phyloP scores from a whole-genome alignment of 2,888 invertebrate species.

The Unio delphinus region DNA sequence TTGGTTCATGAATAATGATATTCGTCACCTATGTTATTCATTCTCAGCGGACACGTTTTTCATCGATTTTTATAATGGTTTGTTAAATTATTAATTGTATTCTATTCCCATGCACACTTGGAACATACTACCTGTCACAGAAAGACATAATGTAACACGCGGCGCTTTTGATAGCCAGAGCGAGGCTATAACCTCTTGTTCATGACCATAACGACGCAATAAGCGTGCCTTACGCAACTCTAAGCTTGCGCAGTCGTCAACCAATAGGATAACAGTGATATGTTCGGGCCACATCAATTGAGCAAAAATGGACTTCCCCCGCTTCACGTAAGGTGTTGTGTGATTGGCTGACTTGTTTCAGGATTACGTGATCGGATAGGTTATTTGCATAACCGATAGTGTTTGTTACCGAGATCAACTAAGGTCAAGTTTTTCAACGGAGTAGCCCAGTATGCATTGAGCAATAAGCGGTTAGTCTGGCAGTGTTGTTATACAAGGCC shows the following conservation, averaged over 20 bases:
- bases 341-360: slow-evolving; percentile 57
- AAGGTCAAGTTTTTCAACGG: slow-evolving; percentile 14
- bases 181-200: slow-evolving; percentile 43
- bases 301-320: slow-evolving; percentile 30
- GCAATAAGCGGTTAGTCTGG: no score
- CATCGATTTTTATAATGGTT: no score
- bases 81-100: no score
- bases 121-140: no score
- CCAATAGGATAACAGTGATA: slow-evolving; percentile 27
- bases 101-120: no score
- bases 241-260: slow-evolving; percentile 26
- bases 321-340: slow-evolving; percentile 14
- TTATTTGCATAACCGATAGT: slow-evolving; percentile 33
- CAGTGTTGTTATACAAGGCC: no score
- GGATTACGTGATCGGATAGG: slow-evolving; percentile 53
- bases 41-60: no score
- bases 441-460: background rate
- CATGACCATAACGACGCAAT: slow-evolving; percentile 17
- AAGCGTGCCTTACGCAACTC: slow-evolving; percentile 48
- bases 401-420: slow-evolving; percentile 17
- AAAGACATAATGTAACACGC: no score
- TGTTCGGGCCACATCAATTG: background rate
- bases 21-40: no score
- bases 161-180: slow-evolving; percentile 9
- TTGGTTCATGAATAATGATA: no score